A percentile compares a stretch with the other conserved stretches of the same genome.
Evolutionary conservation across 1,140 invertebrate genomes (phyloP).

Genomic region (Elysia chlorotica): DNA sequence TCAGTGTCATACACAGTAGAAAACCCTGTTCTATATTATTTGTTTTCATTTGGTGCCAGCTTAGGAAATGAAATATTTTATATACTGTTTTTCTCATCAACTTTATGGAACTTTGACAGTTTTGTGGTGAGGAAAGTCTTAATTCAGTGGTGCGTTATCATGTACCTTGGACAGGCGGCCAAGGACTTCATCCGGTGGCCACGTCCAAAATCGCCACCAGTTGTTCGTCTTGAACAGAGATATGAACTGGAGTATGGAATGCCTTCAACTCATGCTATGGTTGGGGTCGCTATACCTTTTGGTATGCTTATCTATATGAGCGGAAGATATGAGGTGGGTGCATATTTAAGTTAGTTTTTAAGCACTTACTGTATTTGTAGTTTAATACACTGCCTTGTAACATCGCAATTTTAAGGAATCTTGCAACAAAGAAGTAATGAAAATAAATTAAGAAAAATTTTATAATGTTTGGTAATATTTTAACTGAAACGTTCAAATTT

Average conservation of each 20-base stretch:
- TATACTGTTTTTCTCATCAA: conserved; percentile 83
- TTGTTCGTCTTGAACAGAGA: conserved; percentile 75
- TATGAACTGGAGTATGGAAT: conserved; percentile 93
- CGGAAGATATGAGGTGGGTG: conserved; percentile 78
- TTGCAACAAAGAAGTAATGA: no score
- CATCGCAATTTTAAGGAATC: no score
- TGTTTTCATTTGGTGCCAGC: conserved; percentile 82
- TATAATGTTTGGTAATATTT: no score
- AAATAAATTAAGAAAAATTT: no score
- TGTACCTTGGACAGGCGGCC: conserved; percentile 75
- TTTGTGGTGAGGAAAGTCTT: conserved; percentile 68
- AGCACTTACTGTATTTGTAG: no score
- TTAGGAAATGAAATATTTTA: conserved; percentile 90
- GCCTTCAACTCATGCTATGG: conserved; percentile 93
- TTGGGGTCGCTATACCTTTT: conserved; percentile 84
- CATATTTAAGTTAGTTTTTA: no score
- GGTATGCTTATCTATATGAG: conserved; percentile 80
- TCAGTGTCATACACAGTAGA: conserved; percentile 65
- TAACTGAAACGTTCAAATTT: no score
- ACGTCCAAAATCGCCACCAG: conserved; percentile 80
- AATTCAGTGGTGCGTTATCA: conserved; percentile 81
- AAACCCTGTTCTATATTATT: conserved; percentile 85
- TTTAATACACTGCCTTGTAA: no score
- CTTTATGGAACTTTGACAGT: conserved; percentile 83
- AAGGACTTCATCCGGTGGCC: conserved; percentile 81